Base-by-base conservation (phyloP, 2,113 vertebrate species). In the Cyprinodon variegatus region DNA sequence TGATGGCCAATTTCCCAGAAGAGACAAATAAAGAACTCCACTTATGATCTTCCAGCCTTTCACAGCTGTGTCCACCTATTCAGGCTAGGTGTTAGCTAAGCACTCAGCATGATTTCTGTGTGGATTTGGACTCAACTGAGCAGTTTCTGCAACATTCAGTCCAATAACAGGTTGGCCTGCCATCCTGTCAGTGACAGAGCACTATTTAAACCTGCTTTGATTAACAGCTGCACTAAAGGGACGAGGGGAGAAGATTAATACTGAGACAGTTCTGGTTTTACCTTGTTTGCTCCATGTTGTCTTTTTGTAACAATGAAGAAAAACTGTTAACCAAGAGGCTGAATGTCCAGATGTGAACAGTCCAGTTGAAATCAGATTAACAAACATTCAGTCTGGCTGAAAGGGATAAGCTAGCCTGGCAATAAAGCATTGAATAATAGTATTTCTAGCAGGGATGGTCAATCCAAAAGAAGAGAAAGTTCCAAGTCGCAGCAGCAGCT, bases 51-150 rank as follows among this genome's bases (percentile, higher is more conserved):
- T n/a, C 17, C 14, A 12, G 68, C 20, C 15, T 68, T 48, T 59
- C n/a, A 10, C 48, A 12, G 70, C 65, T 81, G 68, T 61, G 20
- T 46, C 68, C 83, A 83, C 70, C 70, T 68, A 39, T 53, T 77
- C 77, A 66, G 50, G 61, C 61, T 63, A n/a, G 62, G 57, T 70
- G 61, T 48, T n/a, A 67, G 53, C 66, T 78, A 78, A 29, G 29
- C 29, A 29, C 29, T 29, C 14, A 83, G 72, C 73, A 0, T 75
- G 53, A 29, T 29, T 29, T 29, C 29, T 29, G 29, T 29, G 57
- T 70, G 77, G 90, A 88, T 93, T 92, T 92, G 89, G 88, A 91
- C 86, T 85, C 76, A 36, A 72, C 72, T 84, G 83, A 83, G 65
- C 87, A 80, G 67, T 76, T 86, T 66, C 76, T 59, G 79, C 78